Evolutionary conservation across 64 coral and sea anemone species (phyloP), one percentile per base, ranked within the genome.

Genomic region (Anthopleura sola): DNA sequence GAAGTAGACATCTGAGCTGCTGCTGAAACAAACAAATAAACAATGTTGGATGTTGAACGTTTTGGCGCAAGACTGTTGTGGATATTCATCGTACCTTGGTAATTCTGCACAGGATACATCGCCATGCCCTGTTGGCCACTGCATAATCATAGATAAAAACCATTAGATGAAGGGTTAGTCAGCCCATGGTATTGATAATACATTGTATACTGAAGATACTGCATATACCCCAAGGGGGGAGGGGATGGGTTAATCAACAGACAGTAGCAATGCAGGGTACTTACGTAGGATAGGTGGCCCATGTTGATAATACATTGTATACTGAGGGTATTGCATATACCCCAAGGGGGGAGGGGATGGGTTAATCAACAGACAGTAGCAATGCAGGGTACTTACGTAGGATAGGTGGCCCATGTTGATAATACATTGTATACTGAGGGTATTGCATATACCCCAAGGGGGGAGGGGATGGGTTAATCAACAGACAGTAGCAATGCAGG

Each of bases 1-100:
- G 89, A 74, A 62, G 89, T 54, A 5, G 83, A 28, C 89, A 91
- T 91, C 78, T 91, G 89, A 85, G 84, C 83, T 80, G 75, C 14
- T 49, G 89, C 23, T 32, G 55, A 83, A 76, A 71, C 55, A 78
- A 90, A 71, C 50, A 84, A n/a, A n/a, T n/a, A n/a, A 19, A 23
- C 10, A 48, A 32, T 32, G n/a, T 24, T 62, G 24, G 0, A 2
- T 11, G 10, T 71, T 26, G 7, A n/a, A 26, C 7, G 21, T 11
- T 62, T 62, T 7, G 3, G 21, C n/a, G 3, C 58, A 62, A 62
- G 11, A 28, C 58, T 0, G 1, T n/a, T 12, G 58, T n/a, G 58
- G n/a, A 71, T 20, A 5, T 66, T 24, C 24, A 64, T 29, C 31
- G 34, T 79, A 79, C 76, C 76, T 79, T 37, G 1, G 31, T 79